Evolutionary conservation across 2,113 vertebrate species (phyloP).

Genomic region (Ploceus nigricollis): DNA sequence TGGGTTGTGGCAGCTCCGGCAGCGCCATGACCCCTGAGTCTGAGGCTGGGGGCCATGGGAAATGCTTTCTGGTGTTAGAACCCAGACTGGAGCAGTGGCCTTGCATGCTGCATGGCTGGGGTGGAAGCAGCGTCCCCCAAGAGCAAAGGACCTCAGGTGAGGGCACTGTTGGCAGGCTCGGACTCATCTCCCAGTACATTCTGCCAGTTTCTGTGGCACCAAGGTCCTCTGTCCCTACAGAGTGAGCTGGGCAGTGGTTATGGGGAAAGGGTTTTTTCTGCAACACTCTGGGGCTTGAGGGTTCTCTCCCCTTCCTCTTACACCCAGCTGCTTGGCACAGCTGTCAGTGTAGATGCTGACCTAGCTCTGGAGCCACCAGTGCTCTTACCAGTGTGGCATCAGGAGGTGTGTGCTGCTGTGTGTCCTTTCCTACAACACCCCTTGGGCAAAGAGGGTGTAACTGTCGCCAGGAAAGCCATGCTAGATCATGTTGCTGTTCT

Average conservation of each 20-base stretch:
- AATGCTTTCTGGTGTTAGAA: not conserved
- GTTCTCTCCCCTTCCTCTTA: not conserved
- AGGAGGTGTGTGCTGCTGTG: slow-evolving; percentile 18
- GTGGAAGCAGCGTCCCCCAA: not conserved
- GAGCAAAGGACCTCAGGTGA: accelerated
- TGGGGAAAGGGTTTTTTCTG: not conserved
- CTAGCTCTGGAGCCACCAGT: not conserved
- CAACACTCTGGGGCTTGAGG: not conserved
- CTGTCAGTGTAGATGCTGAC: slow-evolving; percentile 25
- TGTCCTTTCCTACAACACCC: not conserved
- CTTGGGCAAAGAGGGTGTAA: slow-evolving; percentile 10
- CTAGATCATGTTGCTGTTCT: not conserved
- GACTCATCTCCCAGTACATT: accelerated
- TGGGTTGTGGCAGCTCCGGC: not conserved
- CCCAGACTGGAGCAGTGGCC: accelerated
- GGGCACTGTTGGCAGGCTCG: not conserved
- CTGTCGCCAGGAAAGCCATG: not conserved
- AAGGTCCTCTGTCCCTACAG: not conserved
- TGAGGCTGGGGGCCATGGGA: not conserved
- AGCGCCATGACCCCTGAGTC: accelerated
- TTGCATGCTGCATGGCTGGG: not conserved
- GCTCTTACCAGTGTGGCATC: not conserved
- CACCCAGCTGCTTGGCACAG: not conserved
- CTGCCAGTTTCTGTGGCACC: not conserved
- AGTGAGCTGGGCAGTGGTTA: accelerated